Evolutionary conservation across 2,113 vertebrate species (phyloP).

Genomic region (Microtus pennsylvanicus): DNA sequence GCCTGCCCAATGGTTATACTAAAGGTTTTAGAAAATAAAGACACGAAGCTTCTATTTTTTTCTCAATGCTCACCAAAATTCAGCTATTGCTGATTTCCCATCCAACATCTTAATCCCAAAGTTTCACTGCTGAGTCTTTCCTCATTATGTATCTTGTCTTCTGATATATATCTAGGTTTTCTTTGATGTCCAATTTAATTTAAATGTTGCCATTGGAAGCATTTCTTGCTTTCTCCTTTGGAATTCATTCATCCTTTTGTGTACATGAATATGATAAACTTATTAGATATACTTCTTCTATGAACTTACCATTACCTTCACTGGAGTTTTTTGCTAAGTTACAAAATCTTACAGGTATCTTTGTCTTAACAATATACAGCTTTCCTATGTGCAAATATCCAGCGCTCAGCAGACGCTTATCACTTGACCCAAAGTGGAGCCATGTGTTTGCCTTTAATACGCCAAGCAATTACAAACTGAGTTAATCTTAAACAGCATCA

Average conservation of each 20-base stretch:
- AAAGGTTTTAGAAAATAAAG: neutral
- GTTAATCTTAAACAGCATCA: neutral
- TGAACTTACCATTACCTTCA: neutral
- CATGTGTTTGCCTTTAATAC: conserved; percentile 1
- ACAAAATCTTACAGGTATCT: neutral
- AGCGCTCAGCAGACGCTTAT: neutral
- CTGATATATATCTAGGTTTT: neutral
- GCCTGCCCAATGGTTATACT: neutral
- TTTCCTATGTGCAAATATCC: neutral
- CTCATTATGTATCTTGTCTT: neutral
- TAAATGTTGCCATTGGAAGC: neutral
- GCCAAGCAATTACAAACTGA: conserved; percentile 4
- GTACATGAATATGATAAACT: neutral
- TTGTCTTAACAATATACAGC: neutral
- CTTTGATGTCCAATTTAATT: neutral
- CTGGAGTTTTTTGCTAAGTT: neutral
- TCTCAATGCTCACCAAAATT: neutral
- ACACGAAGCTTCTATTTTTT: neutral
- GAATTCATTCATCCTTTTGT: neutral
- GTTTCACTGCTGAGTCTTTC: neutral
- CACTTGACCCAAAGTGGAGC: neutral
- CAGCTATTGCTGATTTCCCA: neutral
- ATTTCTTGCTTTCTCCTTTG: neutral
- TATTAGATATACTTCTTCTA: neutral
- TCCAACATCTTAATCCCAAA: neutral